Conservation (phyloP, 2,113 vertebrate genomes). For the Caloenas nicobarica region DNA sequence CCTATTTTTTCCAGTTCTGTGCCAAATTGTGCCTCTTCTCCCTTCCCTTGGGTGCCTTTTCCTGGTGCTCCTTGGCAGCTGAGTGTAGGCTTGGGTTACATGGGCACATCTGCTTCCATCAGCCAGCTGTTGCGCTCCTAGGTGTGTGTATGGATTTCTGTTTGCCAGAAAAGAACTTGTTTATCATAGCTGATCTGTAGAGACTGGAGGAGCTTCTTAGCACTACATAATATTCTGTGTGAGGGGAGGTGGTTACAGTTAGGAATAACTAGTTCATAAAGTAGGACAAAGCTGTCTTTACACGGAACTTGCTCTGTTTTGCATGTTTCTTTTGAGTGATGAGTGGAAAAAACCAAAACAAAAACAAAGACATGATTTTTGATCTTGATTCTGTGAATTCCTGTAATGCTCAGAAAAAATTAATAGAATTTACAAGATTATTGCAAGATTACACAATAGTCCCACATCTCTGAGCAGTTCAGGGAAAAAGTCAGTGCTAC, state of each 20-base stretch:
- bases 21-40: not conserved
- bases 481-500: slow-evolving; percentile 31
- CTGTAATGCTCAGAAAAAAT: not conserved
- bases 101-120: not conserved
- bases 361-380: not conserved
- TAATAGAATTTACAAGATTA: slow-evolving; percentile 19
- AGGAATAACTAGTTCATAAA: slow-evolving; percentile 52
- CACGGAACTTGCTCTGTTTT: slow-evolving; percentile 30
- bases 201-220: slow-evolving; percentile 35
- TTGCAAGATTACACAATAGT: slow-evolving; percentile 53
- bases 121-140: not conserved
- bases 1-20: not conserved
- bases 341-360: not conserved
- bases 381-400: slow-evolving; percentile 37
- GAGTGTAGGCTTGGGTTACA: not conserved
- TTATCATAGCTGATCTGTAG: not conserved
- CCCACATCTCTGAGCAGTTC: not conserved
- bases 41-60: not conserved
- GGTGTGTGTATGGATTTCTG: not conserved
- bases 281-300: slow-evolving; percentile 49
- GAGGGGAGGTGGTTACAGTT: slow-evolving; percentile 36
- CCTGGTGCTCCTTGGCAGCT: not conserved
- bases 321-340: slow-evolving; percentile 32
- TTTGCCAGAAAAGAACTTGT: not conserved
- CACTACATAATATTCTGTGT: slow-evolving; percentile 54